A percentile compares a stretch with the other conserved stretches of the same genome.
Conservation (phyloP, 2,113 vertebrate genomes). For the Malurus melanocephalus region DNA sequence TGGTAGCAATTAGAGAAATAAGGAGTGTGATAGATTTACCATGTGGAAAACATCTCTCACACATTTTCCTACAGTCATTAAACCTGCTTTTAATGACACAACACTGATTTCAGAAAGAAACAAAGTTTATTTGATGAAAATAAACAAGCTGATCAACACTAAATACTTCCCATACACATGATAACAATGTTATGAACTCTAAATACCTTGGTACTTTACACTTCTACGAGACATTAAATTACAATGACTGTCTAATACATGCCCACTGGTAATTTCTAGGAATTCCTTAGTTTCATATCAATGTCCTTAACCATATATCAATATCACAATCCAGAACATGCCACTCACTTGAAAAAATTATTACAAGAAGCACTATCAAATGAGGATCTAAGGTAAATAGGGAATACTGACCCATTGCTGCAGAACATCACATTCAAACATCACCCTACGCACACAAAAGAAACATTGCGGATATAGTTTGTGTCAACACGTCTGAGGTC, state of each 20-base stretch:
- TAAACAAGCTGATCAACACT: conserved; percentile 85
- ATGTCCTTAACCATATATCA: conserved; percentile 81
- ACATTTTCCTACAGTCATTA: conserved; percentile 55
- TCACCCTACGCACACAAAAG: conserved; percentile 75
- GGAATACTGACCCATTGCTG: conserved; percentile 73
- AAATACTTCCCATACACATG: conserved; percentile 83
- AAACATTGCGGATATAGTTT: conserved; percentile 69
- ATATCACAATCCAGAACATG: conserved; percentile 85
- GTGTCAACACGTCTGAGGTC: conserved; percentile 71
- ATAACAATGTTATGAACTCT: conserved; percentile 80
- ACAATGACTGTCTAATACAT: conserved; percentile 83
- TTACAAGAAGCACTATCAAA: conserved; percentile 82
- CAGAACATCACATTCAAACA: conserved; percentile 79
- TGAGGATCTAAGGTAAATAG: conserved; percentile 68
- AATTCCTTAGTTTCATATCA: conserved; percentile 81
- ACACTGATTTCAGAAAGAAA: conserved; percentile 82
- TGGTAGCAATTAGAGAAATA: conserved; percentile 63
- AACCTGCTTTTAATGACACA: conserved; percentile 46
- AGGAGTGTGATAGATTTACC: conserved; percentile 58
- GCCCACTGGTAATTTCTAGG: conserved; percentile 80
- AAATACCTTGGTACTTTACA: conserved; percentile 76
- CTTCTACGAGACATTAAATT: conserved; percentile 79
- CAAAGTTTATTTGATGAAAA: conserved; percentile 90
- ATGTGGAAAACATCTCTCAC: conserved; percentile 65
- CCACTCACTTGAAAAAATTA: conserved; percentile 84